Evolutionary conservation across 1,140 invertebrate genomes (phyloP).

Genomic region (Sycobia sp.): DNA sequence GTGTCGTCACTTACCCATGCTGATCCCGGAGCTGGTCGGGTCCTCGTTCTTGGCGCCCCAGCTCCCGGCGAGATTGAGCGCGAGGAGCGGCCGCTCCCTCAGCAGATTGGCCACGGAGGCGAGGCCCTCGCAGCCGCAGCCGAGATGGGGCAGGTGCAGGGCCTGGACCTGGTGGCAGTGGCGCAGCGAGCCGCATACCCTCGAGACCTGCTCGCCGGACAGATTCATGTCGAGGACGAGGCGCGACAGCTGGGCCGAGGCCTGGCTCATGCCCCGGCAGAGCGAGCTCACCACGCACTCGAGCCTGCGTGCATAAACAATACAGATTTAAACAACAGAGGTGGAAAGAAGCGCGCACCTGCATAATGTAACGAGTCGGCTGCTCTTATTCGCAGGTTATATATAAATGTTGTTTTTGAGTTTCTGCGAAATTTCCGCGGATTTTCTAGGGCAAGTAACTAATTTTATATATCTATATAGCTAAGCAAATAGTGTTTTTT

Average conservation of each 20-base stretch:
- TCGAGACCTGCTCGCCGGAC: conserved; percentile 61
- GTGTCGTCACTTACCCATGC: conserved; percentile 60
- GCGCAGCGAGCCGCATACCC: conserved; percentile 60
- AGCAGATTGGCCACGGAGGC: conserved; percentile 59
- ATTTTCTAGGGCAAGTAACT: too few species aligned
- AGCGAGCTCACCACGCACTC: conserved; percentile 64
- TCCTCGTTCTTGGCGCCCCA: conserved; percentile 61
- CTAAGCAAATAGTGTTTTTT: too few species aligned
- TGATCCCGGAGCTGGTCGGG: conserved; percentile 60
- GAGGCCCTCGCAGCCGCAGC: conserved; percentile 64
- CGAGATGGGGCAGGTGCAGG: conserved; percentile 65
- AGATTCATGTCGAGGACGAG: conserved; percentile 64
- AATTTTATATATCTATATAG: too few species aligned
- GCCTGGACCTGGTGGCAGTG: conserved; percentile 60
- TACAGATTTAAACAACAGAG: too few species aligned
- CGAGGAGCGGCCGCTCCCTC: conserved; percentile 58
- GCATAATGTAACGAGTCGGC: too few species aligned
- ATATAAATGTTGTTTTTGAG: conserved; percentile 11
- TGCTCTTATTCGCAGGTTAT: too few species aligned
- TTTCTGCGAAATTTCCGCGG: too few species aligned
- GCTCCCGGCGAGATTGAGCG: conserved; percentile 63
- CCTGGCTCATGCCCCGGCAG: conserved; percentile 56
- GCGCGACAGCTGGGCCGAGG: conserved; percentile 54
- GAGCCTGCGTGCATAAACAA: too few species aligned
- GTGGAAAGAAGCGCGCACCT: too few species aligned